Conservation (phyloP, 2,888 invertebrate species). For the Argyresthia goedartella region DNA sequence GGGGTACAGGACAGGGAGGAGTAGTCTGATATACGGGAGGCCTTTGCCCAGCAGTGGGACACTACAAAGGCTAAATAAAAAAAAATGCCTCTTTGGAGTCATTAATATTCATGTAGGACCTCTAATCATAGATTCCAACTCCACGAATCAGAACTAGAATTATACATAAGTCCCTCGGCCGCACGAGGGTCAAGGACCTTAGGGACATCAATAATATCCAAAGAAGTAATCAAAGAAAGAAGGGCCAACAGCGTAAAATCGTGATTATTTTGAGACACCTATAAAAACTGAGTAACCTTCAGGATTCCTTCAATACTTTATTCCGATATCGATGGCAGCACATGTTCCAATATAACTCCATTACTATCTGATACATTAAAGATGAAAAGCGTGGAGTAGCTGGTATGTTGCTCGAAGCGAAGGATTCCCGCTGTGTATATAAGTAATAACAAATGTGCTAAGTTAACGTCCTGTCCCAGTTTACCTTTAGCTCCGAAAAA, state of each 20-base stretch:
- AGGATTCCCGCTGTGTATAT: not conserved
- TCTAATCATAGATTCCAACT: too few relatives aligned
- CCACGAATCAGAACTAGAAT: too few relatives aligned
- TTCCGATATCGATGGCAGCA: not conserved
- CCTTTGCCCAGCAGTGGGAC: too few relatives aligned
- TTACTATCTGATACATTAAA: conserved; percentile 3
- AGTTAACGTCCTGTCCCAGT: not conserved
- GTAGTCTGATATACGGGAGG: too few relatives aligned
- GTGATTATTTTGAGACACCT: not conserved
- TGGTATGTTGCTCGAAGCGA: not conserved
- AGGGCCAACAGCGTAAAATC: not conserved
- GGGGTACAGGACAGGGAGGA: too few relatives aligned
- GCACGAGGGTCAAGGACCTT: not conserved
- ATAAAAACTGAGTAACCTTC: not conserved
- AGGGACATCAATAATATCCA: not conserved
- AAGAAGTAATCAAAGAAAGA: not conserved
- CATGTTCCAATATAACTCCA: conserved; percentile 3
- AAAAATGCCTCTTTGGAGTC: too few relatives aligned
- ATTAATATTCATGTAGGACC: too few relatives aligned
- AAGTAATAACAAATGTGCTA: not conserved
- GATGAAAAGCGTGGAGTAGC: not conserved
- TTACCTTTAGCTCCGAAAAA: too few relatives aligned
- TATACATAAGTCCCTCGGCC: too few relatives aligned
- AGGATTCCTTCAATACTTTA: not conserved
- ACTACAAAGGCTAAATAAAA: too few relatives aligned